Conservation (phyloP, 2,797 vertebrate genomes). For the Callimico goeldii region DNA sequence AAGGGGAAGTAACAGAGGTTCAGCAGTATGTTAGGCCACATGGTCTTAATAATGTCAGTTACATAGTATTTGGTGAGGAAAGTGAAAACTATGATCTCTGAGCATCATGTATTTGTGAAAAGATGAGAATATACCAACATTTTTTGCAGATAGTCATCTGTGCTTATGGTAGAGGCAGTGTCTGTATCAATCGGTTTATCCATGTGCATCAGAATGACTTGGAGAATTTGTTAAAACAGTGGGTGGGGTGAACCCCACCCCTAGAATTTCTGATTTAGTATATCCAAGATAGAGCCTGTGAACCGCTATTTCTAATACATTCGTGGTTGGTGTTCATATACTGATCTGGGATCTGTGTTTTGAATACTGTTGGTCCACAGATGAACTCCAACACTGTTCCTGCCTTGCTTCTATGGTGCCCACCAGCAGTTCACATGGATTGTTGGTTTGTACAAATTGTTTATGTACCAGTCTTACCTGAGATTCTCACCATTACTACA, state of each 20-base stretch:
- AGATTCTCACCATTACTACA: background rate
- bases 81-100: background rate
- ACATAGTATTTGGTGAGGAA: background rate
- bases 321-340: no score
- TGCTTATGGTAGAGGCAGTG: no score
- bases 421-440: background rate
- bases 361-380: background rate
- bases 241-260: background rate
- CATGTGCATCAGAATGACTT: background rate
- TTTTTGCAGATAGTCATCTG: background rate
- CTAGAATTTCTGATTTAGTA: background rate
- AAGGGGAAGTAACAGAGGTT: background rate
- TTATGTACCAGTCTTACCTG: background rate
- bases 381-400: background rate
- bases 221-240: background rate
- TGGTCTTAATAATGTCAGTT: background rate
- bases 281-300: background rate
- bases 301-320: background rate
- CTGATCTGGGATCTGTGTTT: no score
- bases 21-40: fast-evolving
- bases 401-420: background rate
- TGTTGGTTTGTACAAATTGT: background rate
- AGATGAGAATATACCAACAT: background rate
- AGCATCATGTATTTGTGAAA: background rate
- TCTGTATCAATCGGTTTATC: background rate